Base-by-base conservation (phyloP, 64 coral and sea anemone genomes). In the Trachythela sp. region DNA sequence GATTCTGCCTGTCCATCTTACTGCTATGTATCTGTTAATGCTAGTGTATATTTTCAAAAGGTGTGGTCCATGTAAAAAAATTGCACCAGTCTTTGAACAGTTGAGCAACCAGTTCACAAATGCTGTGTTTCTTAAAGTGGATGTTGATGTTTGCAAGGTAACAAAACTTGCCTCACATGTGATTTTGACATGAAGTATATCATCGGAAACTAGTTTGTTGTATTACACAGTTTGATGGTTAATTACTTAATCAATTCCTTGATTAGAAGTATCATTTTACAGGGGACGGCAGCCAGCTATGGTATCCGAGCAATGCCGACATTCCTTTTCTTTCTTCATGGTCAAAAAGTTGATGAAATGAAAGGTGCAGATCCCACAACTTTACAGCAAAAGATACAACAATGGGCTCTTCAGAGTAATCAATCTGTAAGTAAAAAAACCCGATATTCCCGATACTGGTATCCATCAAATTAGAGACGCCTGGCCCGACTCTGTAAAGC, bases 231-330 rank as follows among this genome's bases (percentile, higher is more conserved):
- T n/a, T n/a, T n/a, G n/a, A n/a, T n/a, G n/a, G n/a, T n/a, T n/a
- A 35, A 72, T 0, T 9, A 35, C 9, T 72, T 26, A 31, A 24
- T 2, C 29, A 35, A 27, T 35, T 72, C 2, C 29, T 80, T 39
- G 13, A 3, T 80, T 80, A 6, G 42, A 45, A 6, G 4, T 45
- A 45, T 72, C 75, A 80, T 36, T 80, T 80, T 36, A 80, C 56
- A 80, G 75, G 38, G 20, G 13, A 18, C 33, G 13, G 75, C 75
- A 2, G 33, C 27, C 0, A 80, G 75, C 18, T 39, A 13, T 80
- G 13, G 75, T 80, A 80, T 80, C 30, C 30, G 30, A 17, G 75
- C 75, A 80, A 80, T 80, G 75, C 75, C 75, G 31, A 80, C 75
- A 80, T 80, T 80, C 18, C 33, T 38, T 20, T 80, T 80, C 20